Percentiles rank a stretch among this genome's conserved stretches.
These are phyloP conservation scores for Numenius arquata DNA, from an alignment of 2,113 vertebrate species.

Conservation along the genomic window DNA sequence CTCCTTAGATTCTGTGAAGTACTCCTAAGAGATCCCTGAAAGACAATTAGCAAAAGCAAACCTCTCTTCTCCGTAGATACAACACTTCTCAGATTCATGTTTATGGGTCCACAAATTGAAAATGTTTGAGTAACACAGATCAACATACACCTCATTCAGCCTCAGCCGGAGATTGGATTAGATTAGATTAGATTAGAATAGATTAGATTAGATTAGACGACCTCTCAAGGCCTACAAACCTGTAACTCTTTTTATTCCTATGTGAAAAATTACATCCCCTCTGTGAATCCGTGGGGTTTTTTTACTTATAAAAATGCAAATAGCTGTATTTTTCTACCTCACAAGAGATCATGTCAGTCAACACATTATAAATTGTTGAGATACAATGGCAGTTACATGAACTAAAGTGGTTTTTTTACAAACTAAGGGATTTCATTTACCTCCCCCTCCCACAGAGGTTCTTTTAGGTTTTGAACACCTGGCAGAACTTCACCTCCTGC, in stretches of 20 bases:
- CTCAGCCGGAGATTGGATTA: not conserved
- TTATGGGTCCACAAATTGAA: not conserved
- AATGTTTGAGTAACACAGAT: not conserved
- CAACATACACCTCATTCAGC: not conserved
- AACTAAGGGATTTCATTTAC: not conserved
- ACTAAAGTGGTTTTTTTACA: rapidly evolving
- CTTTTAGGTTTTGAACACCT: not conserved
- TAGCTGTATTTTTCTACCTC: not conserved
- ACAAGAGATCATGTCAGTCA: not conserved
- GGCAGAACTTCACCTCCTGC: not conserved
- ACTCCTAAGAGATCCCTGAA: not conserved
- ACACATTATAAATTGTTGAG: not conserved
- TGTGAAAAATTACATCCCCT: not conserved
- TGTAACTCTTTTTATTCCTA: not conserved
- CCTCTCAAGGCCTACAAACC: not conserved
- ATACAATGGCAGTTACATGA: not conserved
- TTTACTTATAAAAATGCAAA: not conserved
- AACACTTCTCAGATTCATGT: not conserved
- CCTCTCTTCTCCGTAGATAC: not conserved
- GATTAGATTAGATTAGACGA: not conserved
- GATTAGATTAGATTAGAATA: not conserved
- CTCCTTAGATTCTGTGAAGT: not conserved
- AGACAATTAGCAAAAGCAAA: not conserved
- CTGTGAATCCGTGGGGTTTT: not conserved
- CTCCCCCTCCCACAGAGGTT: rapidly evolving